Percentiles rank a stretch among this genome's conserved stretches.
Evolutionary conservation across 2,113 vertebrate genomes (phyloP).

Genomic region (Myrmecobius fasciatus): DNA sequence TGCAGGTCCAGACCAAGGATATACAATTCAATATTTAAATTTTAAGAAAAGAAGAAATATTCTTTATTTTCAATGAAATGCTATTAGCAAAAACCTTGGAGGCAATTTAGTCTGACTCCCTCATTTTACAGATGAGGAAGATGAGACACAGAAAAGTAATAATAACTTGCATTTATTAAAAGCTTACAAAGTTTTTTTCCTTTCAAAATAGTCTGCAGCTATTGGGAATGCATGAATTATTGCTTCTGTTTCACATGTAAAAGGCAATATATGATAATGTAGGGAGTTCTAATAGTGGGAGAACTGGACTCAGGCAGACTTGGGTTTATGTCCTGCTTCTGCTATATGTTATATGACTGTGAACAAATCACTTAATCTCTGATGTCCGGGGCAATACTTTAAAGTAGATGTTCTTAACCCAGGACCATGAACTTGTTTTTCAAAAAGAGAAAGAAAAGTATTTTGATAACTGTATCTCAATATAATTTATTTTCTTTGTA

Average conservation of each 20-base stretch:
- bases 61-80: not conserved
- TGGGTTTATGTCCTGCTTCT: not conserved
- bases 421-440: not conserved
- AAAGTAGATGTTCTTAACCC: not conserved
- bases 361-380: not conserved
- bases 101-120: no score
- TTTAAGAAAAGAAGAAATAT: not conserved
- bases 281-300: not conserved
- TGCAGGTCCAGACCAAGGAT: not conserved
- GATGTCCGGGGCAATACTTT: not conserved
- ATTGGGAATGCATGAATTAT: not conserved
- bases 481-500: not conserved
- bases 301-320: not conserved
- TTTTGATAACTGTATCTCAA: not conserved
- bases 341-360: not conserved
- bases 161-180: not conserved
- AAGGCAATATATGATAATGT: not conserved
- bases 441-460: not conserved
- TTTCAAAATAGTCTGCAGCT: not conserved
- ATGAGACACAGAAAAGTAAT: not conserved
- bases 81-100: not conserved
- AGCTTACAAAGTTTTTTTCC: not conserved
- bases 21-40: not conserved
- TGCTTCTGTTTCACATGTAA: not conserved
- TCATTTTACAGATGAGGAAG: no score